These are phyloP conservation scores for Papilio glaucus DNA, from an alignment of 1,140 invertebrate species.

Conservation along the genomic window DNA sequence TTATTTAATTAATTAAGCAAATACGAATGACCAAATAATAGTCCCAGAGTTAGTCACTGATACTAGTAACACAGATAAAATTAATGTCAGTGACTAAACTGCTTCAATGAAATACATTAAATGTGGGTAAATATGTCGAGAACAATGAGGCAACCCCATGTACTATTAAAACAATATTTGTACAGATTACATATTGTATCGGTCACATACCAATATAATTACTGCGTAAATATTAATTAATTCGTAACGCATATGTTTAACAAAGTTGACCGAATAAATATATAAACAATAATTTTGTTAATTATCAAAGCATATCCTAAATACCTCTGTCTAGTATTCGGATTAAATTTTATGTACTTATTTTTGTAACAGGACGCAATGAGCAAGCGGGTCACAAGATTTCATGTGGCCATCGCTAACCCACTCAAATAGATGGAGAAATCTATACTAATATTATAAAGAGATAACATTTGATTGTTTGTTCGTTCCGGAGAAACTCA, in stretches of 20 bases:
- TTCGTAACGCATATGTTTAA: background rate
- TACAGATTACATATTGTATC: background rate
- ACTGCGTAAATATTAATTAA: slow-evolving; percentile 1
- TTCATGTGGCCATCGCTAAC: too few species aligned
- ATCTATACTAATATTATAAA: too few species aligned
- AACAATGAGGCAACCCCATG: background rate
- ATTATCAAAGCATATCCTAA: background rate
- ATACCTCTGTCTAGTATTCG: too few species aligned
- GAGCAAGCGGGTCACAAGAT: too few species aligned
- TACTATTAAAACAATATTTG: slow-evolving; percentile 13
- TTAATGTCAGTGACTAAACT: background rate
- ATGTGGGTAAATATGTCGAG: background rate
- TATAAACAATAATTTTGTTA: background rate
- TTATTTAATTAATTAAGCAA: background rate
- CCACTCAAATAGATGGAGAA: too few species aligned
- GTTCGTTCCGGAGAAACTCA: too few species aligned
- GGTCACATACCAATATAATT: background rate
- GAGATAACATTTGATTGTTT: too few species aligned
- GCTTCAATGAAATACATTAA: background rate
- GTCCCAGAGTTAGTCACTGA: background rate
- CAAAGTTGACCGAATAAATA: background rate
- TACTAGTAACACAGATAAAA: slow-evolving; percentile 2
- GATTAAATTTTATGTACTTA: too few species aligned
- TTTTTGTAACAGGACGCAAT: background rate
- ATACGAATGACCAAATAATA: background rate